phyloP scores from a whole-genome alignment of 1,140 invertebrate genomes.

The Euwallacea similis region DNA sequence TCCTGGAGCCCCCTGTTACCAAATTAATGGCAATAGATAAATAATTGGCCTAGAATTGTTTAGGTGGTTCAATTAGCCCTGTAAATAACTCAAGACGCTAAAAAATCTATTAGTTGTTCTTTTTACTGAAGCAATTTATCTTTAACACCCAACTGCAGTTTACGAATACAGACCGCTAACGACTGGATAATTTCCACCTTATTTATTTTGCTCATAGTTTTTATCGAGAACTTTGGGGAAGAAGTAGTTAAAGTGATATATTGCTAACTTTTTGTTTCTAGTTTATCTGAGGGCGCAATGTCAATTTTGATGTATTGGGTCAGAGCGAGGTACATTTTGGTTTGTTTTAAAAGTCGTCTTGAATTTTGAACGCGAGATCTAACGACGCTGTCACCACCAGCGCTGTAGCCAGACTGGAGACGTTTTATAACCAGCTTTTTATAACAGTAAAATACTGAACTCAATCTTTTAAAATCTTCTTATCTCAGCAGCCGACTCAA shows the following conservation, averaged over 20 bases:
- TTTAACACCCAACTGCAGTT: constrained; percentile 9
- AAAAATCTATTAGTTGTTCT: constrained; percentile 5
- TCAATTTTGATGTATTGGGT: constrained; percentile 13
- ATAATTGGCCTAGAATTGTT: too few species aligned
- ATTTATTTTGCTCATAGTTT: constrained; percentile 6
- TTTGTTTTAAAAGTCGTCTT: too few species aligned
- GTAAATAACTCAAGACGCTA: neutral
- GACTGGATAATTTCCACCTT: constrained; percentile 21
- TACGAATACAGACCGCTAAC: constrained; percentile 11
- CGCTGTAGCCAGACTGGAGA: neutral
- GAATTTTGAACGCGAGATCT: too few species aligned
- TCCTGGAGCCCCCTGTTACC: too few species aligned
- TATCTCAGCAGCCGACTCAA: neutral
- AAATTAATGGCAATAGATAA: too few species aligned
- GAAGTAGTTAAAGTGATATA: constrained; percentile 23
- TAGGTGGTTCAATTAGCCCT: too few species aligned
- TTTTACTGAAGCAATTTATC: constrained; percentile 4
- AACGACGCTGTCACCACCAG: too few species aligned
- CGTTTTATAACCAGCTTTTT: too few species aligned
- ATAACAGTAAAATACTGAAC: neutral
- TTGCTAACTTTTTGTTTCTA: constrained; percentile 7
- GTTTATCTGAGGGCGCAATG: neutral
- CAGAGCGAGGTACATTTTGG: neutral
- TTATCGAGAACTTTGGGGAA: neutral
- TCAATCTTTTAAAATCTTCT: neutral